These are phyloP conservation scores for Mobula hypostoma DNA, from an alignment of 2,113 vertebrate species.

Conservation along the genomic window DNA sequence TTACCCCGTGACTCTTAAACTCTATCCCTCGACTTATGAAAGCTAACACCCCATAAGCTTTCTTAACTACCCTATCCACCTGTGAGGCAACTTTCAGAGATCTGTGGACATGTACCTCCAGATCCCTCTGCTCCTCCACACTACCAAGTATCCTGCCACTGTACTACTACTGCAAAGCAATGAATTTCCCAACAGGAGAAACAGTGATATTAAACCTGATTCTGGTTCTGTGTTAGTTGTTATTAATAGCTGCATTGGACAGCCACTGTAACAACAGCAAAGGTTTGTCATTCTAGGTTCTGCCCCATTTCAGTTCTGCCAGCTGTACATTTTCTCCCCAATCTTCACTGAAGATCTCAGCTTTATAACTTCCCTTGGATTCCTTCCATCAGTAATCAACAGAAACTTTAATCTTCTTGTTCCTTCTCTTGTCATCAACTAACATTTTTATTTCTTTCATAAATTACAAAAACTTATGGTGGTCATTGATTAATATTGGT, in stretches of 20 bases:
- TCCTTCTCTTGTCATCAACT: background rate
- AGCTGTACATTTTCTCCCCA: background rate
- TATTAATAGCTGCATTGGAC: background rate
- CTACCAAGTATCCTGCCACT: too few relatives aligned
- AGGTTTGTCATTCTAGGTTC: background rate
- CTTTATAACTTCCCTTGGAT: background rate
- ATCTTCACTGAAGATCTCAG: background rate
- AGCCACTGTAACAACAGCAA: background rate
- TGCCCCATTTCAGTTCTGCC: background rate
- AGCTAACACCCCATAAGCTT: too few relatives aligned
- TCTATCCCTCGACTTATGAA: too few relatives aligned
- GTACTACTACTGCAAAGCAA: too few relatives aligned
- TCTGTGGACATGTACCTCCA: too few relatives aligned
- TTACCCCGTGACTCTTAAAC: too few relatives aligned
- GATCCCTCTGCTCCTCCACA: too few relatives aligned
- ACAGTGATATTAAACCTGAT: too few relatives aligned
- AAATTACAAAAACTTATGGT: background rate
- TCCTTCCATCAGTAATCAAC: background rate
- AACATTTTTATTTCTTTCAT: background rate
- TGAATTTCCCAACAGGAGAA: too few relatives aligned
- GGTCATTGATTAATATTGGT: background rate
- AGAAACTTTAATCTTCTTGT: background rate
- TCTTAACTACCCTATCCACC: too few relatives aligned
- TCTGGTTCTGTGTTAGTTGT: background rate
- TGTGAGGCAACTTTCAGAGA: too few relatives aligned